Evolutionary conservation across 2,888 invertebrate species (phyloP), one percentile per base, ranked within the genome.

Genomic region (Epicampocera succincta): DNA sequence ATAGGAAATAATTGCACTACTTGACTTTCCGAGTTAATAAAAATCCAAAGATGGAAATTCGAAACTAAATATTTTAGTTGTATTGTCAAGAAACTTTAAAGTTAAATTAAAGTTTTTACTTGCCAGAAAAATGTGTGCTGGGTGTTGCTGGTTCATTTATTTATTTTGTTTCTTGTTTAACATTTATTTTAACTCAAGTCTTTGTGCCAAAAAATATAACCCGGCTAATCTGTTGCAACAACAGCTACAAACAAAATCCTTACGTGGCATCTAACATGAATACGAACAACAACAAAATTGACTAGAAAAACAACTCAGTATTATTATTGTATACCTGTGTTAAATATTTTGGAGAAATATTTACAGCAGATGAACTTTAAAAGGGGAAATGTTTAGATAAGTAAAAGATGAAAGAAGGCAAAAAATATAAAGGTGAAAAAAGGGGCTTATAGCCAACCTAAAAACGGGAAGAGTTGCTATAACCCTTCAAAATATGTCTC

Each of bases 191-290:
- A 60, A 61, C 69, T 82, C 52, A 77, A 69, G 17, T 74, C 69
- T 82, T 77, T 82, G 69, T 71, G 74, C 81, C 71, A 82, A 82
- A 72, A n/a, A 76, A 82, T 54, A 54, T 69, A 82, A 50, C 63
- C 68, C 63, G 65, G 65, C 73, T 82, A 82, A 82, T 82, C 81
- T 82, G 58, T 60, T 61, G 40, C 69, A 76, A 69, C 61, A 76
- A 63, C 50, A 48, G 40, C 66, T 61, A 77, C 60, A 74, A 74
- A 66, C 29, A 56, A 46, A 50, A 9, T 73, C 46, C 52, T 66
- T 66, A 40, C 40, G 11, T 44, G 50, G 71, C 75, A 72, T 66
- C 38, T 13, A 61, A 61, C 33, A 66, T 42, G 38, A 33, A 63
- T 44, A 54, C 46, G 13, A 66, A 29, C 12, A 66, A 40, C 42